A percentile compares a stretch with the other conserved stretches of the same genome.
These are phyloP conservation scores for Drosophila trichaetosa DNA, from an alignment of 2,888 invertebrate species.

Conservation along the genomic window DNA sequence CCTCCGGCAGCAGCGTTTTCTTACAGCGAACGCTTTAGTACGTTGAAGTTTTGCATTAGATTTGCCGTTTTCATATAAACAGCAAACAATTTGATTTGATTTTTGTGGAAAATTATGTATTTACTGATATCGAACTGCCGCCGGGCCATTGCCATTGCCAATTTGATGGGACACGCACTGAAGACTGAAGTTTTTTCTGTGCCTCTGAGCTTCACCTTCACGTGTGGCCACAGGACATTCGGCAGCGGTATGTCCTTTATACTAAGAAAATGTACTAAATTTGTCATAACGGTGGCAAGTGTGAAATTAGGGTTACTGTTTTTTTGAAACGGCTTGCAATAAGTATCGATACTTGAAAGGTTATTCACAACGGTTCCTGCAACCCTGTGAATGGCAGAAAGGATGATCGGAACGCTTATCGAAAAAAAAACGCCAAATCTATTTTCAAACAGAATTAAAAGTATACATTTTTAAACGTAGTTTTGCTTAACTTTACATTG, in stretches of 20 bases:
- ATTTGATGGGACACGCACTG: constrained; percentile 71
- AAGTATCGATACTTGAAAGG: background rate
- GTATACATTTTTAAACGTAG: background rate
- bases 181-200: constrained; percentile 54
- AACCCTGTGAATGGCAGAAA: constrained; percentile 3
- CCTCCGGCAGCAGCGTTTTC: constrained; percentile 20
- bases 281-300: constrained; percentile 18
- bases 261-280: constrained; percentile 42
- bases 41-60: constrained; percentile 83
- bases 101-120: constrained; percentile 84
- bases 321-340: constrained; percentile 8
- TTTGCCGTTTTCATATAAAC: constrained; percentile 85
- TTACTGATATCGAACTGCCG: constrained; percentile 83
- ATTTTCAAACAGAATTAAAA: background rate
- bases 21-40: constrained; percentile 83
- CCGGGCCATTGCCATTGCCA: constrained; percentile 83
- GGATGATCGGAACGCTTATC: background rate
- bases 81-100: constrained; percentile 84
- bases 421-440: background rate
- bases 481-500: constrained; percentile 37
- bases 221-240: constrained; percentile 53
- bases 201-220: constrained; percentile 55
- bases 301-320: constrained; percentile 22
- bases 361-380: background rate
- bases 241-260: constrained; percentile 39